A percentile compares a stretch with the other conserved stretches of the same genome.
These are phyloP conservation scores for Melanocharis versteri DNA, from an alignment of 2,113 vertebrate genomes.

Conservation along the genomic window DNA sequence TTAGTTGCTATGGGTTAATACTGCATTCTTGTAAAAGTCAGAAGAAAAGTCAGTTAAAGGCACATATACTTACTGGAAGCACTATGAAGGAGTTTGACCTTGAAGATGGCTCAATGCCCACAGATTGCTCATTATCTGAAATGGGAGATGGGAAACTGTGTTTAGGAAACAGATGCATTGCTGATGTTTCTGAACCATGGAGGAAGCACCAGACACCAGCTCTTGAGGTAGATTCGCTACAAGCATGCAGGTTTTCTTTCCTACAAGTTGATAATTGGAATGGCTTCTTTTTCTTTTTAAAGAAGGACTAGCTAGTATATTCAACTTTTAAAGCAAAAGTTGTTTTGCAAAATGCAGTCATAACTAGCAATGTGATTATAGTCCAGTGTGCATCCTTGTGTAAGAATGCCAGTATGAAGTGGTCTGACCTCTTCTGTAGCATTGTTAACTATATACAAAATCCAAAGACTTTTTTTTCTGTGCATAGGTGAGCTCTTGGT, in stretches of 20 bases:
- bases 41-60: background rate
- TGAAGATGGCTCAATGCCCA: background rate
- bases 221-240: background rate
- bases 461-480: background rate
- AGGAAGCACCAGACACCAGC: background rate
- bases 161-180: background rate
- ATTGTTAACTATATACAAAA: background rate
- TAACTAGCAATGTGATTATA: background rate
- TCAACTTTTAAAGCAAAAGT: background rate
- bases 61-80: background rate
- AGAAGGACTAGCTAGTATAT: background rate
- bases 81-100: background rate
- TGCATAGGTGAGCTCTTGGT: background rate
- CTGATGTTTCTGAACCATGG: background rate
- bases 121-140: background rate
- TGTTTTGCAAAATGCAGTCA: background rate
- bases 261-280: background rate
- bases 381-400: accelerated
- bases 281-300: background rate
- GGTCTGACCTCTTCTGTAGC: background rate
- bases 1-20: background rate
- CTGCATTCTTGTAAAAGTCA: background rate
- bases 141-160: background rate
- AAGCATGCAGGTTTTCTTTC: background rate
- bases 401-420: background rate